Base-by-base conservation (phyloP, 2,113 vertebrate genomes). In the Oreamnos americanus region DNA sequence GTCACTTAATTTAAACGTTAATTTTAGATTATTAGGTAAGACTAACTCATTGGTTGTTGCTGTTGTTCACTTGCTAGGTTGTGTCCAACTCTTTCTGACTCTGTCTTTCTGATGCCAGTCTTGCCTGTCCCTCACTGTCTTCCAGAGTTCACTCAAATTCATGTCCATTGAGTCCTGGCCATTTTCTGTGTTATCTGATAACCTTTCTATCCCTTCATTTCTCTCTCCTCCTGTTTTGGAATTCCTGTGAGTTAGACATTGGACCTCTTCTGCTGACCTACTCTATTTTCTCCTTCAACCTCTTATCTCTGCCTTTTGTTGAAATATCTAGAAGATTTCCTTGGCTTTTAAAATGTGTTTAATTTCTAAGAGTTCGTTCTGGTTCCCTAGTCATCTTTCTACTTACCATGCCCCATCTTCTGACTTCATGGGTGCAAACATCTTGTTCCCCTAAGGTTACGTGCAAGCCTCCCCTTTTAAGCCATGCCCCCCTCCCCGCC, bases 171-270 rank as follows among this genome's bases (percentile, higher is more conserved):
- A 76, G 51, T 39, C 64, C 83, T 10, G 11, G 53, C 23, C 26
- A 6, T 2, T 5, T 33, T 45, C 6, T 11, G 23, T 4, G 7
- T 28, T 47, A 64, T n/a, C 1, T 28, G 83, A 13, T 2, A 1
- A 33, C n/a, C n/a, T 55, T 15, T 14, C 13, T 5, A 3, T 26
- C 33, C 9, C 8, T 3, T 7, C 1, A 0, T 6, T 2, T 10
- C 28, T 28, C 39, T 7, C 26, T 21, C 12, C 39, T 3, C 30
- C 16, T 45, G 2, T 4, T 36, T 9, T 28, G 60, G 49, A 6
- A 17, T 30, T 74, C 39, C 58, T 9, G 11, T 2, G n/a, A 2
- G 3, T 30, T 14, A 36, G 28, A 2, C 17, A 7, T 6, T 43
- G 43, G 36, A 6, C n/a, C 10, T 7, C 25, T 79, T 39, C 26